Percentiles rank a stretch among this genome's conserved stretches.
Evolutionary conservation across 2,888 invertebrate genomes (phyloP).

Genomic region (Lasioglossum morio): DNA sequence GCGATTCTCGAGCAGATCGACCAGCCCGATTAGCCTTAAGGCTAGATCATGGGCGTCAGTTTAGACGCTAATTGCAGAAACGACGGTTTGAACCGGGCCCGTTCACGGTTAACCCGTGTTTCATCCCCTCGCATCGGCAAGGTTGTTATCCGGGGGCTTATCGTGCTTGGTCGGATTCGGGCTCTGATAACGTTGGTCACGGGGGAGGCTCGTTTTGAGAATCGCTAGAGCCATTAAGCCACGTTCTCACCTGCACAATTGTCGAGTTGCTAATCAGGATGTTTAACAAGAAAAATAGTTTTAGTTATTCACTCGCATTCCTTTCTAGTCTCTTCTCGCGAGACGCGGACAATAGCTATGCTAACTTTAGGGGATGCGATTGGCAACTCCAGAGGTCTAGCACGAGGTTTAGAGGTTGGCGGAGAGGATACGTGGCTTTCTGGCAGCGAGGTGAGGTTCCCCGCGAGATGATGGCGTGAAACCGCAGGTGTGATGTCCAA

Average conservation of each 20-base stretch:
- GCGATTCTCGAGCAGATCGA: background rate
- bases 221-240: background rate
- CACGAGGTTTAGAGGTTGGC: background rate
- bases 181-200: background rate
- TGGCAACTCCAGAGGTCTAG: background rate
- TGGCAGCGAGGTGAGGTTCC: background rate
- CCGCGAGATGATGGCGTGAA: background rate
- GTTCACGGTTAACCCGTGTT: background rate
- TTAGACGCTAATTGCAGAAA: background rate
- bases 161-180: background rate
- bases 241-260: background rate
- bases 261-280: background rate
- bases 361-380: background rate
- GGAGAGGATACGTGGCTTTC: background rate
- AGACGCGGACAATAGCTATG: background rate
- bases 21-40: background rate
- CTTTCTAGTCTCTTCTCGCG: no score
- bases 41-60: background rate
- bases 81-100: background rate
- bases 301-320: no score
- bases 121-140: background rate
- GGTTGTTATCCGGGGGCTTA: background rate
- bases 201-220: background rate
- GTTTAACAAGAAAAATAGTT: background rate
- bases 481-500: conserved; percentile 63